phyloP scores from a whole-genome alignment of 2,797 vertebrate genomes.

The Hozukius guyotensis region DNA sequence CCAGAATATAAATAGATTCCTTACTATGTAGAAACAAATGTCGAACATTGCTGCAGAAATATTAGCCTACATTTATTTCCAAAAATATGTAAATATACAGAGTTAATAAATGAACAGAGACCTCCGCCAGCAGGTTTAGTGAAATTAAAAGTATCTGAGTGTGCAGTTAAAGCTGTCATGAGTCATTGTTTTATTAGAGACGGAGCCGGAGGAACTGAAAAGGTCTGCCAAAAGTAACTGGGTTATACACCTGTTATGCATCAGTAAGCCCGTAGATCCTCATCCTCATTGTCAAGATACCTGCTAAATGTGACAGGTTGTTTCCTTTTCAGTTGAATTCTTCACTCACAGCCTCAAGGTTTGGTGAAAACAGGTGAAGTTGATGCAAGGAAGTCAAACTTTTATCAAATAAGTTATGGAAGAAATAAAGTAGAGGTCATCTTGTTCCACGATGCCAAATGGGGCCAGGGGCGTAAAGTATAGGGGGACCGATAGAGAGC shows the following conservation, averaged over 20 bases:
- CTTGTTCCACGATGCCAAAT: not conserved
- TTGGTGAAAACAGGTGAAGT: not conserved
- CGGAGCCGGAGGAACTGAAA: too few species aligned
- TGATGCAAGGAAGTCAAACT: not conserved
- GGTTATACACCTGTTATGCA: too few species aligned
- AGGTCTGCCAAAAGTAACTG: too few species aligned
- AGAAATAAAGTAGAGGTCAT: not conserved
- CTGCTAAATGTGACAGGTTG: not conserved
- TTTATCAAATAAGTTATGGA: not conserved
- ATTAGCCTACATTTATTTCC: not conserved
- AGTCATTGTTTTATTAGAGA: too few species aligned
- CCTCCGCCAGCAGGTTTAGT: not conserved
- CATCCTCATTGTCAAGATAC: too few species aligned
- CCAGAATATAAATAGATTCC: not conserved
- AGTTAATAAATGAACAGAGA: not conserved
- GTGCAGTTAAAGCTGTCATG: not conserved
- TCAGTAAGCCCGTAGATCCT: not conserved
- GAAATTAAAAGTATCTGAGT: not conserved
- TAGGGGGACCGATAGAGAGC: not conserved
- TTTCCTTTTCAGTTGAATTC: not conserved
- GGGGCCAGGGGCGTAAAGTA: not conserved
- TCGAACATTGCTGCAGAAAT: not conserved
- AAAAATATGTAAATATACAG: not conserved
- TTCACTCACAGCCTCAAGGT: not conserved
- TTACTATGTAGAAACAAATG: not conserved